Percentiles rank a stretch among this genome's conserved stretches.
Conservation (phyloP, 1,140 invertebrate genomes). For the Penaeus indicus region DNA sequence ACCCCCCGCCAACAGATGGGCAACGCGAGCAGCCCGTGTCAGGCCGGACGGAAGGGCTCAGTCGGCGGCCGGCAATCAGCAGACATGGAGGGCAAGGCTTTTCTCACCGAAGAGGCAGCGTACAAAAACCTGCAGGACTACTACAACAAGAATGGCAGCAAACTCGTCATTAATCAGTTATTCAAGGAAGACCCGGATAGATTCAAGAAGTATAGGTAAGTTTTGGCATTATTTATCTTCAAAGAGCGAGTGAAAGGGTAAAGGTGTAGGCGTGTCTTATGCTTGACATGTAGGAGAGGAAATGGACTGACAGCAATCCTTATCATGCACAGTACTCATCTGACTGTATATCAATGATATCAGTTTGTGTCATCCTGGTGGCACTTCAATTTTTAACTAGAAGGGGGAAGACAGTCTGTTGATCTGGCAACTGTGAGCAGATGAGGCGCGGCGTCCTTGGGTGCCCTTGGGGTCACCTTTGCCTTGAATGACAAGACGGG, state of each 20-base stretch:
- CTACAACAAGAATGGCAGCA: slow-evolving; percentile 77
- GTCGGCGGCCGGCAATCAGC: neutral
- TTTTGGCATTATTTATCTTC: neutral
- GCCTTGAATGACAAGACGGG: neutral
- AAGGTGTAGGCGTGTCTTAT: neutral
- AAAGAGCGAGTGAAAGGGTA: too few species aligned
- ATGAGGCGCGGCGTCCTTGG: slow-evolving; percentile 16
- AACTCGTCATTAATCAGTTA: slow-evolving; percentile 83
- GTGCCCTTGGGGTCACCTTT: slow-evolving; percentile 29
- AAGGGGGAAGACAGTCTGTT: too few species aligned
- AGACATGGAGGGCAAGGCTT: slow-evolving; percentile 66
- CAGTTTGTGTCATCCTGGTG: too few species aligned
- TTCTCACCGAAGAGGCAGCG: slow-evolving; percentile 77
- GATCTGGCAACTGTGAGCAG: too few species aligned
- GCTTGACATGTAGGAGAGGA: neutral
- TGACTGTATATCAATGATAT: too few species aligned
- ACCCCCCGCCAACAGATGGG: slow-evolving; percentile 6
- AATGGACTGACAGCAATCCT: too few species aligned
- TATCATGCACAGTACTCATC: too few species aligned
- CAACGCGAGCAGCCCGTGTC: neutral
- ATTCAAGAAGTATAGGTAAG: slow-evolving; percentile 86
- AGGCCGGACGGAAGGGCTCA: slow-evolving; percentile 9
- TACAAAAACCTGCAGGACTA: slow-evolving; percentile 82
- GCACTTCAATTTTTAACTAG: too few species aligned
- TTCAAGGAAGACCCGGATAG: slow-evolving; percentile 82